phyloP scores from a whole-genome alignment of 2,113 vertebrate species.

The Leuciscus idus region DNA sequence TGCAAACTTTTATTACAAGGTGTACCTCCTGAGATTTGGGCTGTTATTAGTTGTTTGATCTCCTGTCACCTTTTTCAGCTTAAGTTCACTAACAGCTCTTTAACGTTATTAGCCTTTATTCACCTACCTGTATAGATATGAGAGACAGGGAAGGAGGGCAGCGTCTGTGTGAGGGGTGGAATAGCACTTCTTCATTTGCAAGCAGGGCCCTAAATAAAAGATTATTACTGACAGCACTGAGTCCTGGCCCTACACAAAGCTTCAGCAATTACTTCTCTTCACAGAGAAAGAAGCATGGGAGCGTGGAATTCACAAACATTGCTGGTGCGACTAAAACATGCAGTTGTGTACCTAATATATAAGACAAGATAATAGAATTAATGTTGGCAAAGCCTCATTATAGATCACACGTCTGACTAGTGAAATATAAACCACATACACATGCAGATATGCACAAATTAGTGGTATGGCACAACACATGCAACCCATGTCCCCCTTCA shows the following conservation, averaged over 20 bases:
- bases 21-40: conserved; percentile 5
- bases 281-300: not conserved
- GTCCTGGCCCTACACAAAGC: not conserved
- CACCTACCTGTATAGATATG: conserved; percentile 21
- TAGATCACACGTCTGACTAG: not conserved
- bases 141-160: not conserved
- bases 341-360: not conserved
- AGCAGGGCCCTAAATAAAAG: not conserved
- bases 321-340: not conserved
- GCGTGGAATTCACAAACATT: not conserved
- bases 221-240: conserved; percentile 23
- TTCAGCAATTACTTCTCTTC: conserved; percentile 6
- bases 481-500: not conserved
- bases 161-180: not conserved
- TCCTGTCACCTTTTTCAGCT: conserved; percentile 21
- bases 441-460: not conserved
- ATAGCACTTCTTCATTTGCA: not conserved
- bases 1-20: not conserved
- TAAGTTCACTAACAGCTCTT: conserved; percentile 13
- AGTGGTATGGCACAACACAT: not conserved
- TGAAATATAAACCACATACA: not conserved
- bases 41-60: conserved; percentile 49
- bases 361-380: not conserved
- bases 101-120: conserved; percentile 30
- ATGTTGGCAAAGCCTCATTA: not conserved